Evolutionary conservation across 2,888 invertebrate genomes (phyloP), one percentile per base, ranked within the genome.

Genomic region (Lasioglossum marginatum): DNA sequence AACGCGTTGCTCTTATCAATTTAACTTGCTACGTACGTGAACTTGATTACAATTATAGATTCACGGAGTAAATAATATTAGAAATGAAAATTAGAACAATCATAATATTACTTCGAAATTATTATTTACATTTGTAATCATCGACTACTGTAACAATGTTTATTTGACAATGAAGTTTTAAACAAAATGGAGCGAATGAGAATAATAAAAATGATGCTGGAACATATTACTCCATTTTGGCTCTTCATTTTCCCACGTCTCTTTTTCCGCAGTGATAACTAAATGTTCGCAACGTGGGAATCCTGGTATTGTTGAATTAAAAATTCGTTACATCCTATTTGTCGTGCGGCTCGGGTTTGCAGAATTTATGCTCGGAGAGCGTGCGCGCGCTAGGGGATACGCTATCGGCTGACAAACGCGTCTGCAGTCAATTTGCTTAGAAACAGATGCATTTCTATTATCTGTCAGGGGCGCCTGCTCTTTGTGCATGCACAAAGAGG

Each of bases 381-480:
- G 68, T 10, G 37, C 66, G 68, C 74, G 37, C 68, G 48, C 74
- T 74, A 23, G 27, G 48, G 68, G 80, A 75, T 52, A 75, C 75
- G 73, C 63, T 80, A 75, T 75, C 80, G 68, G 52, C 73, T 60
- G 78, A 74, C 82, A 74, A 78, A 78, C 78, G 66, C 72, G 74
- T 78, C 66, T 74, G 66, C 73, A 77, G 78, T 68, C 74, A 78
- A 82, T 82, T 82, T 82, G 74, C 82, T 74, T 78, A 82, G 74
- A 68, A 82, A 82, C 82, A 82, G 82, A 82, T 73, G 66, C 66
- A 57, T 68, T 82, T 78, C 78, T 78, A 78, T 82, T 82, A 82
- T 82, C 82, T 82, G 77, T 52, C 60, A 77, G 60, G 37, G 48
- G 52, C 63, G 68, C 34, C 27, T 37, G 66, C 63, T 70, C 77